These are phyloP conservation scores for Rhinogobio ventralis DNA, from an alignment of 2,797 vertebrate species.

Conservation along the genomic window DNA sequence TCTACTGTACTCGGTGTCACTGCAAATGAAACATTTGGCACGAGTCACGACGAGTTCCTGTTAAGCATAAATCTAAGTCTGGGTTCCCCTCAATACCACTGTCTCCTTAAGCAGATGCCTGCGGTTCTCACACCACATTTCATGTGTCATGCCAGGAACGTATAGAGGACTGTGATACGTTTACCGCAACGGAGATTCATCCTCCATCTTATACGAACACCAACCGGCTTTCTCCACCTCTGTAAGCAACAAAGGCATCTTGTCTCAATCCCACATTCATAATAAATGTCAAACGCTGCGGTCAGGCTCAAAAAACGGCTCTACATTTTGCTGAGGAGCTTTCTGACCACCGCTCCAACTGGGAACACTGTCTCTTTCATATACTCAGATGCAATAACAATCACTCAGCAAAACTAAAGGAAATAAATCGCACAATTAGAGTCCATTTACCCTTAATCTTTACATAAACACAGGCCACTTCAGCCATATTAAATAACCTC, in stretches of 20 bases:
- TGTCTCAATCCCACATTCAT: slow-evolving; percentile 55
- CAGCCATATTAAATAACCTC: slow-evolving; percentile 76
- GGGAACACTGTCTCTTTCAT: slow-evolving; percentile 77
- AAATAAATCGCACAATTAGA: slow-evolving; percentile 79
- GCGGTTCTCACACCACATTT: slow-evolving; percentile 50
- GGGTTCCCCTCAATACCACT: slow-evolving; percentile 28
- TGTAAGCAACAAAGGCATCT: slow-evolving; percentile 57
- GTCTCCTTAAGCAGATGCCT: slow-evolving; percentile 51
- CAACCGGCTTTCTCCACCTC: slow-evolving; percentile 32
- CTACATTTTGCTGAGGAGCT: slow-evolving; percentile 30
- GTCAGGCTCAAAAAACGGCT: slow-evolving; percentile 45
- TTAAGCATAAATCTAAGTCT: slow-evolving; percentile 48
- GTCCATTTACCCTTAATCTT: slow-evolving; percentile 75
- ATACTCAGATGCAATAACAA: slow-evolving; percentile 75
- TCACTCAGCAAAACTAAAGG: slow-evolving; percentile 77
- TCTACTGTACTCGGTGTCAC: slow-evolving; percentile 26
- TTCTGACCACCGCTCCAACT: slow-evolving; percentile 46
- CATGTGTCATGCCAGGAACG: slow-evolving; percentile 34
- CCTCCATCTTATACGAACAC: slow-evolving; percentile 27
- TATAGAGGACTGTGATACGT: slow-evolving; percentile 44
- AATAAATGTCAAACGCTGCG: slow-evolving; percentile 55
- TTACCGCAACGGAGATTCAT: slow-evolving; percentile 41
- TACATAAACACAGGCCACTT: slow-evolving; percentile 79
- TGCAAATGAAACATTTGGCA: slow-evolving; percentile 34
- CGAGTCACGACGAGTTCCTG: slow-evolving; percentile 41